Base-by-base conservation (phyloP, 2,113 vertebrate species). In the Nesospiza acunhae region DNA sequence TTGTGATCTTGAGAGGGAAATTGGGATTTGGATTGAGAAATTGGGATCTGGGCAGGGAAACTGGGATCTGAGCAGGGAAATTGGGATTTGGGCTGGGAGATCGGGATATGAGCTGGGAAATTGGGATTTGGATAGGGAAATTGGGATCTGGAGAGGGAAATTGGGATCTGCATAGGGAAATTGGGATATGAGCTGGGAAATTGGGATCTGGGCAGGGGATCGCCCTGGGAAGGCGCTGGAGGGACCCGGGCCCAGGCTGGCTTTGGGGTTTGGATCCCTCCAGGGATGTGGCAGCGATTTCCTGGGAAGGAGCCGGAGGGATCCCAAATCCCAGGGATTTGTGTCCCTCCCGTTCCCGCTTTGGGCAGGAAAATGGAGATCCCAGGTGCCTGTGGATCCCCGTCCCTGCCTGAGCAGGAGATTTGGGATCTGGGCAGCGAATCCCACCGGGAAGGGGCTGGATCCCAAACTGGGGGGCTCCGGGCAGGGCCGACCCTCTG, bases 41-140 rank as follows among this genome's bases (percentile, higher is more conserved):
- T 10, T 26, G 16, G 23, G 44, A 27, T 55, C 0, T 31, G 18
- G 1, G 7, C 4, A 2, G 30, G 30, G 53, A 24, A 55, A 20
- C 13, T 55, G 30, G 53, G 53, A 20, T 55, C 7, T 13, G 35
- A 7, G 21, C 10, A 16, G 30, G 16, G 23, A 24, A 26, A 50
- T 50, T 50, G 49, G 14, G 49, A 15, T 50, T 0, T 27, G 4
- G 2, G 7, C 2, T 2, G 24, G 5, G 14, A 15, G 15, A 26
- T 26, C 26, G 49, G 14, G 24, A 26, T 24, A 1, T 23, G 6
- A 3, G 7, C 4, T 7, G 47, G 23, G 47, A 15, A n/a, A 10
- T 13, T 26, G 33, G 31, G 44, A 27, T 53, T 0, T 31, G 18
- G 4, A 7, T 7, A 4, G 30, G 18, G 30, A 24, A 55, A 20